Evolutionary conservation across 2,113 vertebrate genomes (phyloP).

Genomic region (Gadus chalcogrammus): DNA sequence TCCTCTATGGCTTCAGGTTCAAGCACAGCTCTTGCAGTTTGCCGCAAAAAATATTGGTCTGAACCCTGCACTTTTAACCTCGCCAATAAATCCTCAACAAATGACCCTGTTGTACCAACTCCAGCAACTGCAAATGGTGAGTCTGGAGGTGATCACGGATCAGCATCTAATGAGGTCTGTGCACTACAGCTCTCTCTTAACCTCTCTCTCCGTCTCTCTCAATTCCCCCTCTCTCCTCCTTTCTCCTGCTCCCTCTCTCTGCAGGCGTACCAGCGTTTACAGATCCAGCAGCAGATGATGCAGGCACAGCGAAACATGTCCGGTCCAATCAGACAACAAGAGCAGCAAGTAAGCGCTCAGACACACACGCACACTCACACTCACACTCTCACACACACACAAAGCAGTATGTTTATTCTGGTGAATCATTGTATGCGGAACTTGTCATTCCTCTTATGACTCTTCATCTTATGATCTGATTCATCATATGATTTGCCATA

Average conservation of each 20-base stretch:
- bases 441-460: too few relatives aligned
- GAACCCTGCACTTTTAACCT: conserved; percentile 99
- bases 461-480: too few relatives aligned
- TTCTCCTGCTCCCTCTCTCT: neutral
- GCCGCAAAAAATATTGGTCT: conserved; percentile 99
- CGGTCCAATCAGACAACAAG: conserved; percentile 98
- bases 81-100: conserved; percentile 99
- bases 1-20: conserved; percentile 77
- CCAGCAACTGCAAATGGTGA: conserved; percentile 99
- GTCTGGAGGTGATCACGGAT: conserved; percentile 36
- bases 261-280: conserved; percentile 99
- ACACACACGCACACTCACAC: neutral
- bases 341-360: conserved; percentile 90
- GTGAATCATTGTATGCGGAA: too few relatives aligned
- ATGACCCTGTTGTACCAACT: conserved; percentile 99
- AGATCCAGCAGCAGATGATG: conserved; percentile 99
- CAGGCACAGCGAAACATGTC: conserved; percentile 99
- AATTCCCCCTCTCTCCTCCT: neutral
- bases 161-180: neutral
- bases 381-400: conserved; percentile 2
- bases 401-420: too few relatives aligned
- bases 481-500: too few relatives aligned
- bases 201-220: too few relatives aligned
- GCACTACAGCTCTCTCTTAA: too few relatives aligned
- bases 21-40: conserved; percentile 99